Percentiles rank a stretch among this genome's conserved stretches.
phyloP scores from a whole-genome alignment of 2,113 vertebrate species.

The Pseudorhombus dupliciocellatus region DNA sequence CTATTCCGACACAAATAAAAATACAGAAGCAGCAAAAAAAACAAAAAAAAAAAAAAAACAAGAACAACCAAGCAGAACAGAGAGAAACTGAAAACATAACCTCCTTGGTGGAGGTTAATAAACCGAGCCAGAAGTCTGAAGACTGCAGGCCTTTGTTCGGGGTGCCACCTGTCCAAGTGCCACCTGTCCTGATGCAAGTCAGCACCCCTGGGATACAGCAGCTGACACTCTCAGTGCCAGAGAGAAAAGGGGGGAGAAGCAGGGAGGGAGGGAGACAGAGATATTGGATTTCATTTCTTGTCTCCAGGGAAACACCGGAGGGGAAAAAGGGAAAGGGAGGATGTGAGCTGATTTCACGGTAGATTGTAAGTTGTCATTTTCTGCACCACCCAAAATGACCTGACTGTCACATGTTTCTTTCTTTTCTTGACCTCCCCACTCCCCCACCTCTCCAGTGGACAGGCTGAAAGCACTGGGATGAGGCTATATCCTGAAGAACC shows the following conservation, averaged over 20 bases:
- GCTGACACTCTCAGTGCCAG: slow-evolving; percentile 62
- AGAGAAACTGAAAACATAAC: background rate
- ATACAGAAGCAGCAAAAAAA: too few relatives aligned
- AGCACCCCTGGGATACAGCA: slow-evolving; percentile 45
- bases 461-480: background rate
- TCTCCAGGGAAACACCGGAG: slow-evolving; percentile 35
- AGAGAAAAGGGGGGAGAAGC: background rate
- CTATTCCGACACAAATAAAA: too few relatives aligned
- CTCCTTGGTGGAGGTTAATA: background rate
- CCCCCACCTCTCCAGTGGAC: background rate
- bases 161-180: slow-evolving; percentile 63
- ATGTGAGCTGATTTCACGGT: slow-evolving; percentile 70
- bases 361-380: slow-evolving; percentile 57
- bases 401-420: background rate
- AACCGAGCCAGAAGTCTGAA: slow-evolving; percentile 8
- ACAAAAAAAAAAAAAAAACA: background rate
- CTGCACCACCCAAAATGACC: slow-evolving; percentile 34
- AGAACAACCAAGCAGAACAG: background rate
- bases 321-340: slow-evolving; percentile 34
- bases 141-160: slow-evolving; percentile 46
- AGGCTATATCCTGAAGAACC: background rate
- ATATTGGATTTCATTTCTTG: slow-evolving; percentile 58
- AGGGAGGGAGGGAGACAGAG: slow-evolving; percentile 15
- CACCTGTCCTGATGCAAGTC: slow-evolving; percentile 65
- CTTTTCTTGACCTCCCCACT: background rate